Conservation (phyloP, 1,140 invertebrate species). For the Trichonephila clavata region DNA sequence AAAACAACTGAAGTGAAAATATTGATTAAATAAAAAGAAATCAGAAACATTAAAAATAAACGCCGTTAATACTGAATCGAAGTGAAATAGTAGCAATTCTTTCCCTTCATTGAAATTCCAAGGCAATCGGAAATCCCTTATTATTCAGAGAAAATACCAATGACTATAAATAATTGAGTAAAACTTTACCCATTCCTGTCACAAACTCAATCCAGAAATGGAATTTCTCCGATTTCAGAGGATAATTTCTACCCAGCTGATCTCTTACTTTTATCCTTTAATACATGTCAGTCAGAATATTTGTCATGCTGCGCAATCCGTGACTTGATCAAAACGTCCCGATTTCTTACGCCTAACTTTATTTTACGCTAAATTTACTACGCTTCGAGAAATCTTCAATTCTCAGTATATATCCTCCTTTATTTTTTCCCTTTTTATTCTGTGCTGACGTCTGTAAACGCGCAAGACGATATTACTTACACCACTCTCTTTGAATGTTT, state of each 20-base stretch:
- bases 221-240: background rate
- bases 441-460: constrained; percentile 54
- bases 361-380: constrained; percentile 53
- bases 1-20: too few species aligned
- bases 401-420: background rate
- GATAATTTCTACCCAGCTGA: constrained; percentile 30
- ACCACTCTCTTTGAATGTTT: background rate
- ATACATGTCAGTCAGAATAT: constrained; percentile 49
- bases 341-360: constrained; percentile 45
- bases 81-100: background rate
- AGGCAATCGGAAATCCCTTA: background rate
- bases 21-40: background rate
- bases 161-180: background rate
- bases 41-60: background rate
- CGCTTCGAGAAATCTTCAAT: background rate
- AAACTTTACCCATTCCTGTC: background rate
- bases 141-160: background rate
- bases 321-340: constrained; percentile 45
- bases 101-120: too few species aligned
- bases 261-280: constrained; percentile 23
- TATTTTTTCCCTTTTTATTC: background rate
- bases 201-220: background rate
- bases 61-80: background rate
- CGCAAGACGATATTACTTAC: constrained; percentile 29
- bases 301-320: constrained; percentile 40